phyloP scores from a whole-genome alignment of 2,797 vertebrate genomes.

The Harpagifer antarcticus region DNA sequence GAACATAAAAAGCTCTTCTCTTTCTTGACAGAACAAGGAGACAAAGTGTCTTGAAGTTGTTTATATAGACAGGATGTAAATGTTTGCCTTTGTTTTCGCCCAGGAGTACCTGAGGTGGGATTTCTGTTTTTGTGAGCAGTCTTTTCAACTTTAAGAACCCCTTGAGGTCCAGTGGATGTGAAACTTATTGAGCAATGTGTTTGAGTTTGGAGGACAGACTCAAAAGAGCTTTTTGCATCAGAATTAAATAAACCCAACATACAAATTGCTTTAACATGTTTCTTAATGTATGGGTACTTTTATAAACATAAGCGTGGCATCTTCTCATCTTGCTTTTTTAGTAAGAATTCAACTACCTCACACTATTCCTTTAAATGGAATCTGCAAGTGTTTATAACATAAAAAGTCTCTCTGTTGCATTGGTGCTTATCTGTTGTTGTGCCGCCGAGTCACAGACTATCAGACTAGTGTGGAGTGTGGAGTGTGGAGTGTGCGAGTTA shows the following conservation, averaged over 20 bases:
- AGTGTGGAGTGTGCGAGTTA: slow-evolving; percentile 42
- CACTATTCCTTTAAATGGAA: not conserved
- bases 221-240: not conserved
- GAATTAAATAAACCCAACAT: not conserved
- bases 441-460: slow-evolving; percentile 35
- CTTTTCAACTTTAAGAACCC: not conserved
- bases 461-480: slow-evolving; percentile 44
- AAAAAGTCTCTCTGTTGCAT: slow-evolving; percentile 17
- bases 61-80: not conserved
- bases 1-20: not conserved
- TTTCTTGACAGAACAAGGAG: not conserved
- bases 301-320: not conserved
- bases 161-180: not conserved
- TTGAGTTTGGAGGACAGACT: not conserved
- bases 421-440: slow-evolving; percentile 45
- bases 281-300: not conserved
- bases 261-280: not conserved
- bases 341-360: no score
- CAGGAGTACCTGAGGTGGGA: not conserved
- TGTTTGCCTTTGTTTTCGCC: not conserved
- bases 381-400: not conserved
- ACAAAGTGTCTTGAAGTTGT: no score
- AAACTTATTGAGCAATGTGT: not conserved
- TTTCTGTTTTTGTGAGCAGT: not conserved
- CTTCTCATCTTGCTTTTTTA: no score